A percentile compares a stretch with the other conserved stretches of the same genome.
These are phyloP conservation scores for Xiphophorus couchianus DNA, from an alignment of 2,113 vertebrate species.

Conservation along the genomic window DNA sequence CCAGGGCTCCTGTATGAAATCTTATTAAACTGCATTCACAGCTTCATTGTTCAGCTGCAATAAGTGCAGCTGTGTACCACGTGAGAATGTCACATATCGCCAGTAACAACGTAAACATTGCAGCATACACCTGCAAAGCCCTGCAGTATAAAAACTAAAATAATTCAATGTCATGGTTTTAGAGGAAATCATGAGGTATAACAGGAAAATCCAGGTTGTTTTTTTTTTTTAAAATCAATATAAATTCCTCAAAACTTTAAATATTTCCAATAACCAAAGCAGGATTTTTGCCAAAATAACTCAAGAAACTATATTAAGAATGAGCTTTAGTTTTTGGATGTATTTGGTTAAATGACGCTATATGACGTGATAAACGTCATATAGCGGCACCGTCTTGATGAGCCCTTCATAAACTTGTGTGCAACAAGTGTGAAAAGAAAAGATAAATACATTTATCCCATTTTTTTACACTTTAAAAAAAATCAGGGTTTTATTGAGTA, in stretches of 20 bases:
- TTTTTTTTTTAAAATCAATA: background rate
- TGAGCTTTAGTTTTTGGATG: too few species aligned
- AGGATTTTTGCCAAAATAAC: background rate
- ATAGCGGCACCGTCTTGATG: too few species aligned
- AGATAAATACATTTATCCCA: too few species aligned
- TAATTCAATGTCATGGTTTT: background rate
- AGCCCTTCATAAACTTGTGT: too few species aligned
- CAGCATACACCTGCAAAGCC: background rate
- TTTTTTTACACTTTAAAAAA: too few species aligned
- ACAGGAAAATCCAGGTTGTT: background rate
- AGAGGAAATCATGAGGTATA: background rate
- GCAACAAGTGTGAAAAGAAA: too few species aligned
- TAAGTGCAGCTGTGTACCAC: constrained; percentile 2
- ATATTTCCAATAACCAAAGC: background rate
- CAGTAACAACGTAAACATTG: background rate
- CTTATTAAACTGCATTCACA: background rate
- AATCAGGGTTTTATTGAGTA: too few species aligned
- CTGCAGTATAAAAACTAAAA: background rate
- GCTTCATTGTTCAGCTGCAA: background rate
- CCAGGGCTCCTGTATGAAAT: background rate
- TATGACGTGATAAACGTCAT: too few species aligned
- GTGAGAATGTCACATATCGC: background rate
- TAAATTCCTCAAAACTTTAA: background rate
- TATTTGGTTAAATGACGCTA: too few species aligned
- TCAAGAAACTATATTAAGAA: background rate